Percentiles rank a stretch among this genome's conserved stretches.
These are phyloP conservation scores for Apteryx owenii DNA, from an alignment of 2,113 vertebrate genomes.

Conservation along the genomic window DNA sequence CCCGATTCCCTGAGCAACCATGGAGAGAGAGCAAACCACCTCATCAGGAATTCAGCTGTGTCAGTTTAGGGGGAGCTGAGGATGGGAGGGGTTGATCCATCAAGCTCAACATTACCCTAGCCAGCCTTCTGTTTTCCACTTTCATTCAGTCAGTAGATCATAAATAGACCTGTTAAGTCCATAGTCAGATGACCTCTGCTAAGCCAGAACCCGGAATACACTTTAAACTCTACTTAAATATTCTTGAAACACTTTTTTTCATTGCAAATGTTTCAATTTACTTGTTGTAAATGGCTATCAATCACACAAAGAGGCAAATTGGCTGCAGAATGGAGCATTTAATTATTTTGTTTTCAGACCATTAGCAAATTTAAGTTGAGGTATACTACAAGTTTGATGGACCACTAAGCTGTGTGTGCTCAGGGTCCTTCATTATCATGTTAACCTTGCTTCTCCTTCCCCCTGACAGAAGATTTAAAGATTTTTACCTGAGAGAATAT, in stretches of 20 bases:
- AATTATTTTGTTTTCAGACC: neutral
- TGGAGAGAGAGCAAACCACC: neutral
- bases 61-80: neutral
- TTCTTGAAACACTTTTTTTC: neutral
- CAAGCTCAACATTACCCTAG: neutral
- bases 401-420: neutral
- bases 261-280: neutral
- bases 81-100: slow-evolving; percentile 22
- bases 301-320: neutral
- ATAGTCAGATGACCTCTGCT: neutral
- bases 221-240: neutral
- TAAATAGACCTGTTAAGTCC: neutral
- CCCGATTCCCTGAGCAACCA: neutral
- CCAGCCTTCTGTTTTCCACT: neutral
- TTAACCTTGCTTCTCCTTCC: neutral
- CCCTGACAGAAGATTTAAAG: neutral
- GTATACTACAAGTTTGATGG: neutral
- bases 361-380: neutral
- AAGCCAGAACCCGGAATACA: neutral
- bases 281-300: neutral
- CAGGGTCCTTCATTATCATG: neutral
- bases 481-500: neutral
- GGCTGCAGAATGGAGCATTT: neutral
- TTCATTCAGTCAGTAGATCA: neutral
- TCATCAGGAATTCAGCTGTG: slow-evolving; percentile 54